Percentiles rank a stretch among this genome's conserved stretches.
Evolutionary conservation across 1,140 invertebrate species (phyloP).

Genomic region (Solenopsis invicta): DNA sequence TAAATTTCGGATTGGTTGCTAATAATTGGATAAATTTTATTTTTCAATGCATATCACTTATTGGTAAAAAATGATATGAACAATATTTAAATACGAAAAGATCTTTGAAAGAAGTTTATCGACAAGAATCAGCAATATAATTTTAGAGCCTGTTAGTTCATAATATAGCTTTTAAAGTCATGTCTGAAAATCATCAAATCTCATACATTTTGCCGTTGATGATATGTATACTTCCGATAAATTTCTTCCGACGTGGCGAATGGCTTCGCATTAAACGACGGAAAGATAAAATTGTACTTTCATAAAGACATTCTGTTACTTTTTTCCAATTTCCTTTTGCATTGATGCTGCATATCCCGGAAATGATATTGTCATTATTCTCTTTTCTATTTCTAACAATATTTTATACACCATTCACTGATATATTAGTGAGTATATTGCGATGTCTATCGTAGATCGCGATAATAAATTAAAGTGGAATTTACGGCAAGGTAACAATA

Average conservation of each 20-base stretch:
- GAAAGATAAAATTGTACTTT: conserved; percentile 55
- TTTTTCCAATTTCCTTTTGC: conserved; percentile 69
- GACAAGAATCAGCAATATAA: conserved; percentile 16
- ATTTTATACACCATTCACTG: no score
- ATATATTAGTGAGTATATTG: no score
- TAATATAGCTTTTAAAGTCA: conserved; percentile 40
- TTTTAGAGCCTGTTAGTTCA: neutral
- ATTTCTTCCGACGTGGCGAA: neutral
- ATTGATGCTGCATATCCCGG: conserved; percentile 48
- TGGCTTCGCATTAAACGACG: conserved; percentile 20
- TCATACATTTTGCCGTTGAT: neutral
- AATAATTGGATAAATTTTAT: neutral
- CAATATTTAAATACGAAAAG: conserved; percentile 33
- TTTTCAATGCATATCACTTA: neutral
- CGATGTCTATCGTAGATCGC: no score
- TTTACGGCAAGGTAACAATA: no score
- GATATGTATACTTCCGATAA: neutral
- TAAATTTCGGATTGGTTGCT: neutral
- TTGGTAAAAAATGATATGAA: neutral
- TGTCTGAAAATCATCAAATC: neutral
- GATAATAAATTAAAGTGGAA: neutral
- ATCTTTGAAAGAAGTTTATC: no score
- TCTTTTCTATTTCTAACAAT: neutral
- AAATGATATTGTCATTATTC: neutral
- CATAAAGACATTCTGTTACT: conserved; percentile 64